These are phyloP conservation scores for Apis cerana DNA, from an alignment of 1,140 invertebrate species.

Conservation along the genomic window DNA sequence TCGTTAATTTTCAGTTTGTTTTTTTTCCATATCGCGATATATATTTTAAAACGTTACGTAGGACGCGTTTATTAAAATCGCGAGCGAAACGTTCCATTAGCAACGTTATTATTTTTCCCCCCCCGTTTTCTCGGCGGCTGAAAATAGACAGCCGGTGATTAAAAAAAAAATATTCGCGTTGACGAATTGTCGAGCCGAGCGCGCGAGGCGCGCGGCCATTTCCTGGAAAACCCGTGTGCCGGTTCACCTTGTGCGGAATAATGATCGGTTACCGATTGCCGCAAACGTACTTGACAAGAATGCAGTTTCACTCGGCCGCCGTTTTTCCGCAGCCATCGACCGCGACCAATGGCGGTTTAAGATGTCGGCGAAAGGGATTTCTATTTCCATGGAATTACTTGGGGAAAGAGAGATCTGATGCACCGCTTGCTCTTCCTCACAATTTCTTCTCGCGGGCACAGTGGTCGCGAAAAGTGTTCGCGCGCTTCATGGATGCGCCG, in stretches of 20 bases:
- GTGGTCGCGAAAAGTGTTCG: no score
- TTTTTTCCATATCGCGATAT: no score
- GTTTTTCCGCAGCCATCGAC: constrained; percentile 69
- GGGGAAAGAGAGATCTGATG: not conserved
- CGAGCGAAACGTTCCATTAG: no score
- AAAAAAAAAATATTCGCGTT: not conserved
- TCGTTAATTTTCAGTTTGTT: no score
- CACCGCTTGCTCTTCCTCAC: not conserved
- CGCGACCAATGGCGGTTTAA: constrained; percentile 59
- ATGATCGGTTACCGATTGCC: constrained; percentile 51
- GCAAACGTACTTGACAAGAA: constrained; percentile 73
- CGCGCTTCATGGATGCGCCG: no score
- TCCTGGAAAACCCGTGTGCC: constrained; percentile 52
- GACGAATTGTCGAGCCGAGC: not conserved
- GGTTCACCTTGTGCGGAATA: constrained; percentile 58
- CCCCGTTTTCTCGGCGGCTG: no score
- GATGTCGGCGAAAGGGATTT: constrained; percentile 60
- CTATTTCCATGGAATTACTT: constrained; percentile 56
- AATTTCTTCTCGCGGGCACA: not conserved
- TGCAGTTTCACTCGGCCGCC: constrained; percentile 70
- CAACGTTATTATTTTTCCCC: no score
- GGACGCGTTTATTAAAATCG: no score
- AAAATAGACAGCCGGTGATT: no score
- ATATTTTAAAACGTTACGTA: no score
- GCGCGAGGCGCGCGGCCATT: not conserved